These are phyloP conservation scores for Apodemus sylvaticus DNA, from an alignment of 2,113 vertebrate genomes.

Conservation along the genomic window DNA sequence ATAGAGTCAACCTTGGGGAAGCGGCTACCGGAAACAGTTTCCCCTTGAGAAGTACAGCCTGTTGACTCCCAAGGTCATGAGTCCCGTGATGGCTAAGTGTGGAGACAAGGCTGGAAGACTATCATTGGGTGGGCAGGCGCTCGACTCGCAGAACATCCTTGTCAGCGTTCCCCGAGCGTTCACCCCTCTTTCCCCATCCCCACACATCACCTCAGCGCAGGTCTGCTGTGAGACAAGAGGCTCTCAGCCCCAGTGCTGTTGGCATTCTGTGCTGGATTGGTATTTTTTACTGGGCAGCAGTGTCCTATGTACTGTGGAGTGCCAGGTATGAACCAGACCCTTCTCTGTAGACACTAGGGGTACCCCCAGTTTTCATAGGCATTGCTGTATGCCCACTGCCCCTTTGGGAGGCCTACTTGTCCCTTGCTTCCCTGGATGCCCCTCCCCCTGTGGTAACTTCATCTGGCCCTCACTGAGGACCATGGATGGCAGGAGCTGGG, in stretches of 20 bases:
- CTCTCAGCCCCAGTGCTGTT: neutral
- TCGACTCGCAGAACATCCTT: accelerated
- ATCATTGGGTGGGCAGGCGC: too few species aligned
- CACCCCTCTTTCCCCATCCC: too few species aligned
- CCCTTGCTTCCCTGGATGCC: neutral
- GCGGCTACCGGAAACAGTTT: neutral
- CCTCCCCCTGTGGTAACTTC: neutral
- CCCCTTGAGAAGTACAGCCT: neutral
- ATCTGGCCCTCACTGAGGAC: neutral
- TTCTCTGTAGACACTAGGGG: accelerated
- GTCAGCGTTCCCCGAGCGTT: neutral
- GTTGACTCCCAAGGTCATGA: neutral
- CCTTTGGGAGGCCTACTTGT: neutral
- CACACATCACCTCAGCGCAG: too few species aligned
- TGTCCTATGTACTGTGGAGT: neutral
- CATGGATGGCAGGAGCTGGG: neutral
- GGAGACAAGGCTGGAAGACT: neutral
- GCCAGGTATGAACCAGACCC: neutral
- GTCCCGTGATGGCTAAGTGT: neutral
- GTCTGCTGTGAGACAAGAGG: neutral
- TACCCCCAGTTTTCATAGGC: neutral
- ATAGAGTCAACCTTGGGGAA: conserved; percentile 26
- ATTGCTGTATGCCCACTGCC: too few species aligned
- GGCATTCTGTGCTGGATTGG: accelerated
- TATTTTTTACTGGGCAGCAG: neutral